Evolutionary conservation across 2,113 vertebrate genomes (phyloP).

Genomic region (Mobula birostris): DNA sequence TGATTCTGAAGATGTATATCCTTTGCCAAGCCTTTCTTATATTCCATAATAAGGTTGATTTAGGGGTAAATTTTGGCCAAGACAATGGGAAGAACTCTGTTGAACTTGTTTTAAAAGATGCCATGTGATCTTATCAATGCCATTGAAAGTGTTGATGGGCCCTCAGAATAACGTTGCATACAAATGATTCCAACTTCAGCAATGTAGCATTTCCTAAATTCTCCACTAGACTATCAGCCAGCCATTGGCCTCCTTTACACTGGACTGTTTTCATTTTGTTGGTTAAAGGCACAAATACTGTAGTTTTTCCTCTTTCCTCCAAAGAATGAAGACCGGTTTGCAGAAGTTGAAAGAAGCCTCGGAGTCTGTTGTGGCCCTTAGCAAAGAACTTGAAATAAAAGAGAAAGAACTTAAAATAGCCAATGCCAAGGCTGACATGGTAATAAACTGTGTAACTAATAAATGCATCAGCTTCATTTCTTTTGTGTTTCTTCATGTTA

Average conservation of each 20-base stretch:
- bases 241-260: too few species aligned
- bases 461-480: background rate
- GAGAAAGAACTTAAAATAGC: conserved; percentile 86
- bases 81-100: background rate
- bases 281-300: too few species aligned
- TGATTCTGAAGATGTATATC: too few species aligned
- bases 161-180: background rate
- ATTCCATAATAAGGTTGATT: background rate
- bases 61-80: background rate
- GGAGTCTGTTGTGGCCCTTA: conserved; percentile 77
- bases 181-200: background rate
- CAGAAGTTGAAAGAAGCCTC: conserved; percentile 90
- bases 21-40: too few species aligned
- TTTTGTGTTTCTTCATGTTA: background rate
- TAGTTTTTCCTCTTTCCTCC: background rate
- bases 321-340: conserved; percentile 86
- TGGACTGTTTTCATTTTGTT: too few species aligned
- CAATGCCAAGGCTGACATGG: conserved; percentile 86
- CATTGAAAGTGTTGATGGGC: background rate
- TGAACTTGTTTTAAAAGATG: background rate
- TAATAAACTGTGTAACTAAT: conserved; percentile 45
- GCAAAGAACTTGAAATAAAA: conserved; percentile 81
- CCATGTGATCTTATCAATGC: background rate
- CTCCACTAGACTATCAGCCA: background rate
- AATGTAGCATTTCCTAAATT: background rate